phyloP scores from a whole-genome alignment of 2,888 invertebrate genomes.

The Trachelus tabidus region DNA sequence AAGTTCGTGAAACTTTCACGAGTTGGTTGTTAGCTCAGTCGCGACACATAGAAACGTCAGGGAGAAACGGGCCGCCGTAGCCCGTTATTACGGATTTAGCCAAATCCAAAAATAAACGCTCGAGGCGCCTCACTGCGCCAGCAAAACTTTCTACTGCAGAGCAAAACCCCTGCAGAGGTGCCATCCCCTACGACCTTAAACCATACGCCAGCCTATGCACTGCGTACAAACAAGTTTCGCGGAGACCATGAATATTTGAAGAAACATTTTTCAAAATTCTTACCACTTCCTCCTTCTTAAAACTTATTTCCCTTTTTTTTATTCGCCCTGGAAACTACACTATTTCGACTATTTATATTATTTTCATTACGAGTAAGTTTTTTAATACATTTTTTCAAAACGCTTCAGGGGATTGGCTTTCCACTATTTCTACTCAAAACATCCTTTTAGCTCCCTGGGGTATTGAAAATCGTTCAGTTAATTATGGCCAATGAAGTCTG shows the following conservation, averaged over 20 bases:
- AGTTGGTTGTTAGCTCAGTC: neutral
- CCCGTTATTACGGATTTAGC: slow-evolving; percentile 33
- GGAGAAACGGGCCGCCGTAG: slow-evolving; percentile 11
- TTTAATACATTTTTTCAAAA: neutral
- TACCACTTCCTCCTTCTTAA: too few species aligned
- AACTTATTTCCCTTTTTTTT: neutral
- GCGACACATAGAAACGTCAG: neutral
- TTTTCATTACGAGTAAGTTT: neutral
- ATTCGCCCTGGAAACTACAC: too few species aligned
- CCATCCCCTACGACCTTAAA: slow-evolving; percentile 4
- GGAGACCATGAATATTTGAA: neutral
- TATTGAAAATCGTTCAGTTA: neutral
- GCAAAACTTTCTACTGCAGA: slow-evolving; percentile 44
- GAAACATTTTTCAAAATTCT: neutral
- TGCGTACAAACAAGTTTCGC: neutral
- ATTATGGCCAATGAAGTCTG: neutral
- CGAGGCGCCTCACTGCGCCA: slow-evolving; percentile 34
- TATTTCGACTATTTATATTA: neutral
- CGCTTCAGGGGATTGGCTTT: neutral
- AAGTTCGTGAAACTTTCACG: slow-evolving; percentile 11
- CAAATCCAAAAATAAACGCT: slow-evolving; percentile 30
- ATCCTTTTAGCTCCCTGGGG: neutral
- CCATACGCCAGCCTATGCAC: neutral
- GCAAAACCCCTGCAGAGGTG: slow-evolving; percentile 27
- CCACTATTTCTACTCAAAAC: neutral